phyloP scores from a whole-genome alignment of 2,113 vertebrate genomes.

The Rostratula benghalensis region DNA sequence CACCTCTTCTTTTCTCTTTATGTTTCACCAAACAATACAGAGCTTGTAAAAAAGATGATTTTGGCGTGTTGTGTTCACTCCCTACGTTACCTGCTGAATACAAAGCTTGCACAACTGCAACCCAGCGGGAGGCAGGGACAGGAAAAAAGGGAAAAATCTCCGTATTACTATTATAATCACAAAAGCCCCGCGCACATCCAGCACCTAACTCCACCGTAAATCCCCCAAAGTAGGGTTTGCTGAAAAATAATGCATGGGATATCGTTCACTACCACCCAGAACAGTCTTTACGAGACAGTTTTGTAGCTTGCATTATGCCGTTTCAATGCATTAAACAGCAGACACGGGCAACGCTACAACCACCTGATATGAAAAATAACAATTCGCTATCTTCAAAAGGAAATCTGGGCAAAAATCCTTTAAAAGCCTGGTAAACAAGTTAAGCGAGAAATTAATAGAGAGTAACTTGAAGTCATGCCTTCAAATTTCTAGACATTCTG shows the following conservation, averaged over 20 bases:
- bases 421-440: neutral
- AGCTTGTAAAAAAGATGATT: neutral
- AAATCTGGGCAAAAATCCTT: neutral
- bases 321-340: neutral
- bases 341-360: neutral
- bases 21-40: neutral
- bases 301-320: neutral
- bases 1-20: neutral
- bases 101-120: fast-evolving
- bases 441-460: neutral
- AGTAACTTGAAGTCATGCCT: neutral
- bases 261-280: neutral
- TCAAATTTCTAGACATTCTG: neutral
- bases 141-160: neutral
- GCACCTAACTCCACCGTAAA: neutral
- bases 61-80: neutral
- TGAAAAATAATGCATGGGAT: neutral
- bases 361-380: neutral
- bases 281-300: neutral
- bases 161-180: fast-evolving
- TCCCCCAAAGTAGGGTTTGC: neutral
- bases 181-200: neutral
- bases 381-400: neutral
- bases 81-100: neutral
- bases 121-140: neutral